Evolutionary conservation across 2,797 vertebrate genomes (phyloP), one percentile per base, ranked within the genome.

Genomic region (Channallabes apus): DNA sequence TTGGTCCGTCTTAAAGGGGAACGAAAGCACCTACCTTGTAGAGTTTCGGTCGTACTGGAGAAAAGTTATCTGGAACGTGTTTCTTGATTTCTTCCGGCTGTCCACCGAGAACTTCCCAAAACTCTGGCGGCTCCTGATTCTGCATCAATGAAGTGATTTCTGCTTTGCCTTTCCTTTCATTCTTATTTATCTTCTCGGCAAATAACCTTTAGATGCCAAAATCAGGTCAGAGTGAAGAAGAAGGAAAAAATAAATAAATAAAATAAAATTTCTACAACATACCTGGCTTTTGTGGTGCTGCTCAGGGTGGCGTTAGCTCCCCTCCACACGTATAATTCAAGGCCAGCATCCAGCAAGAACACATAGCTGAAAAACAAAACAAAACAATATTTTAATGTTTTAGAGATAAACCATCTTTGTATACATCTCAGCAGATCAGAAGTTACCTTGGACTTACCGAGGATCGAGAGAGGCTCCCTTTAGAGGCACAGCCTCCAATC

Each of bases 171-270:
- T 99, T 99, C 20, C 98, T 93, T 88, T 99, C 98, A 0, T 99
- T 99, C 92, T 99, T 99, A 91, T 98, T 99, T 76, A 99, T 99
- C 93, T 99, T 99, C 92, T 99, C 98, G 0, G 97, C 96, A 80
- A 99, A 99, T 71, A 99, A 94, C 91, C 98, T 99, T 75, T n/a
- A 76, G 22, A 88, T 3, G 41, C 24, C 38, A 87, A 0, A 22
- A 79, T 41, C 24, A 41, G 22, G 54, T 86, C 62, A 56, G 56
- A 27, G 11, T 78, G 18, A 9, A 9, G 46, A 46, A 12, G 54
- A 3, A 14, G 11, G 11, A 11, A 2, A 8, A 3, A n/a, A 69
- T 62, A 32, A 9, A 17, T n/a, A n/a, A n/a, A 15, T 32, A 32
- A 32, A 32, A 32, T 32, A 32, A 18, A 41, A 38, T 0, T 11